These are phyloP conservation scores for Eudemis profundana DNA, from an alignment of 2,888 invertebrate species.

Conservation along the genomic window DNA sequence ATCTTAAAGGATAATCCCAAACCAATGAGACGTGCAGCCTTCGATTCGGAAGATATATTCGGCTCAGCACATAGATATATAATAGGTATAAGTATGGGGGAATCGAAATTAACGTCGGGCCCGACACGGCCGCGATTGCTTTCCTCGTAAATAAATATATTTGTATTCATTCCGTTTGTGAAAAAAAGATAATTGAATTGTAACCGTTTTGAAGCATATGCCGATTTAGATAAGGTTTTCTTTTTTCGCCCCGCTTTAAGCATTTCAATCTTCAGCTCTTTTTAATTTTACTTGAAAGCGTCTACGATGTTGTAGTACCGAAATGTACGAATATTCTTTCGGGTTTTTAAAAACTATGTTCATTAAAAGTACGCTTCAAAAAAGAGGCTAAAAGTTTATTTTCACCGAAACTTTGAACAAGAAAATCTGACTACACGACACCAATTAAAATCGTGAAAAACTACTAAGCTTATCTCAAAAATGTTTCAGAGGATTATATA, in stretches of 20 bases:
- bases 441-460: conserved; percentile 20
- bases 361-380: background rate
- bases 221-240: conserved; percentile 7
- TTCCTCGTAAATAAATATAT: conserved; percentile 28
- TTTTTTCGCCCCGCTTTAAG: background rate
- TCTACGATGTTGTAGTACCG: background rate
- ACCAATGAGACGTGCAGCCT: conserved; percentile 50
- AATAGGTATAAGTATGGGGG: conserved; percentile 13
- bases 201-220: conserved; percentile 27
- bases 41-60: conserved; percentile 40
- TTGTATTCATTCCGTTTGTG: conserved; percentile 33
- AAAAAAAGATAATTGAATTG: conserved; percentile 37
- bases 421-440: conserved; percentile 23
- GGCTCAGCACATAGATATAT: conserved; percentile 9
- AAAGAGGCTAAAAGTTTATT: background rate
- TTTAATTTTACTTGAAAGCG: background rate
- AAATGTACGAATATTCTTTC: background rate
- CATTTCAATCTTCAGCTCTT: background rate
- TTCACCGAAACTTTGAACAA: background rate
- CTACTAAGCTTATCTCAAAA: background rate
- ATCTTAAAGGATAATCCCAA: conserved; percentile 56
- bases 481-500: background rate
- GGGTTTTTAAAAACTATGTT: conserved; percentile 1
- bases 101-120: conserved; percentile 40
- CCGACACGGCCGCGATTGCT: conserved; percentile 18